These are phyloP conservation scores for Helicolenus hilgendorfi DNA, from an alignment of 2,797 vertebrate genomes.

Conservation along the genomic window DNA sequence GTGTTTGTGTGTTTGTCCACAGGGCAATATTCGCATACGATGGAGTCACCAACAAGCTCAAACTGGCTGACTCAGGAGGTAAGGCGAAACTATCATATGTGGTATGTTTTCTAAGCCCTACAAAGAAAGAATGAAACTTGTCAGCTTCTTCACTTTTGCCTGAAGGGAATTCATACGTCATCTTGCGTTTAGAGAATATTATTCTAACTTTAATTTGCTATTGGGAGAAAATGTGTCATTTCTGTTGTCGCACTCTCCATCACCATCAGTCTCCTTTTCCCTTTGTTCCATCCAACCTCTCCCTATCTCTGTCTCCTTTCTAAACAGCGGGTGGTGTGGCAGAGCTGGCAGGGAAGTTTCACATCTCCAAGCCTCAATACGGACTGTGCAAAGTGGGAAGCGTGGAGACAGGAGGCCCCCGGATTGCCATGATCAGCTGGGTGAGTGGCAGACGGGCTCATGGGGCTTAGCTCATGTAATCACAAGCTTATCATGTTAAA, in stretches of 20 bases:
- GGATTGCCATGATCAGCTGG: constrained; percentile 89
- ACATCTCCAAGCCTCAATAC: constrained; percentile 85
- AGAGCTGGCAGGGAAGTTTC: constrained; percentile 89
- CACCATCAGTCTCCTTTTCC: background rate
- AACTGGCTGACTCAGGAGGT: constrained; percentile 92
- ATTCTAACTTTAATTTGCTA: background rate
- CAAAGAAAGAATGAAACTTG: constrained; percentile 11
- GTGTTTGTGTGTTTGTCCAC: constrained; percentile 62
- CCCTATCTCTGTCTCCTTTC: background rate
- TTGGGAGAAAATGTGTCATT: background rate
- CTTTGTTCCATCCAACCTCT: background rate
- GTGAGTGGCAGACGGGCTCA: constrained; percentile 76
- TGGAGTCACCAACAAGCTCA: constrained; percentile 90
- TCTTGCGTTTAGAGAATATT: background rate
- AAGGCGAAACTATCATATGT: constrained; percentile 23
- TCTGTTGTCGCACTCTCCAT: background rate
- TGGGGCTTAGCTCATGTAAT: constrained; percentile 25
- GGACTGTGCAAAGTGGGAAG: constrained; percentile 87
- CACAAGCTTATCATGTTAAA: constrained; percentile 20
- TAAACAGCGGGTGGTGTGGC: constrained; percentile 86
- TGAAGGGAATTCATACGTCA: background rate
- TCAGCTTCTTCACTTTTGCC: background rate
- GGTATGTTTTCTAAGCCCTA: background rate
- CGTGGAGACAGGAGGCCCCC: constrained; percentile 76
- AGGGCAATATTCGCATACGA: constrained; percentile 92